Conservation (phyloP, 2,888 invertebrate genomes). For the Cyaniris semiargus region DNA sequence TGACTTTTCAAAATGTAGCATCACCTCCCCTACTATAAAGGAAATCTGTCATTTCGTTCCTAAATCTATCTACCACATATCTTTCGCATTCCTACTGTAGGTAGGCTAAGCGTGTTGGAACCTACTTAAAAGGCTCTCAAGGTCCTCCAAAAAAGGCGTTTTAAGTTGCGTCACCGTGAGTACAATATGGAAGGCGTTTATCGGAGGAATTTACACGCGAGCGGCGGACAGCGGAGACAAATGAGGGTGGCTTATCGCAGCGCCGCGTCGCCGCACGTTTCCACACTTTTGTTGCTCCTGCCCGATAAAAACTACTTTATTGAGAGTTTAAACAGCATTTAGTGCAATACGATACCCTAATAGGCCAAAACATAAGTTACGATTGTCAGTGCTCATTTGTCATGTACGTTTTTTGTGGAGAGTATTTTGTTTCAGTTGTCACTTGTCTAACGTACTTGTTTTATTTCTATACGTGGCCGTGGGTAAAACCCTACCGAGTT, state of each 20-base stretch:
- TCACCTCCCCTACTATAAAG: too few species aligned
- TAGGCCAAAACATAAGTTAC: slow-evolving; percentile 43
- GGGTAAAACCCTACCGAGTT: too few species aligned
- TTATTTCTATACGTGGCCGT: background rate
- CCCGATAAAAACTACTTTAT: slow-evolving; percentile 41
- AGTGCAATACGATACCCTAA: slow-evolving; percentile 55
- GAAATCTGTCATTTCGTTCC: too few species aligned
- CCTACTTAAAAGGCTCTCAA: background rate
- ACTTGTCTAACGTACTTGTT: background rate
- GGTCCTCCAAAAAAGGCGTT: slow-evolving; percentile 34
- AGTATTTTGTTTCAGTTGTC: background rate
- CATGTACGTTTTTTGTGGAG: background rate
- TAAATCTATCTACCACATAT: too few species aligned
- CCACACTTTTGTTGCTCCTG: slow-evolving; percentile 43
- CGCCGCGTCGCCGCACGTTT: slow-evolving; percentile 52
- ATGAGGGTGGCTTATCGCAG: slow-evolving; percentile 70
- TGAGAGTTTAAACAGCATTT: slow-evolving; percentile 46
- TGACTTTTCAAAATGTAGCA: too few species aligned
- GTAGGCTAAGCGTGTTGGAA: too few species aligned
- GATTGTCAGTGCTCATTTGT: slow-evolving; percentile 4
- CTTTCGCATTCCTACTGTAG: too few species aligned
- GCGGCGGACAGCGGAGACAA: slow-evolving; percentile 71
- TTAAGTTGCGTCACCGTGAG: slow-evolving; percentile 34
- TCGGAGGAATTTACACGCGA: slow-evolving; percentile 73
- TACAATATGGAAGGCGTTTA: slow-evolving; percentile 63